Conservation (phyloP, 2,113 vertebrate genomes). For the Campylomormyrus numenius region DNA sequence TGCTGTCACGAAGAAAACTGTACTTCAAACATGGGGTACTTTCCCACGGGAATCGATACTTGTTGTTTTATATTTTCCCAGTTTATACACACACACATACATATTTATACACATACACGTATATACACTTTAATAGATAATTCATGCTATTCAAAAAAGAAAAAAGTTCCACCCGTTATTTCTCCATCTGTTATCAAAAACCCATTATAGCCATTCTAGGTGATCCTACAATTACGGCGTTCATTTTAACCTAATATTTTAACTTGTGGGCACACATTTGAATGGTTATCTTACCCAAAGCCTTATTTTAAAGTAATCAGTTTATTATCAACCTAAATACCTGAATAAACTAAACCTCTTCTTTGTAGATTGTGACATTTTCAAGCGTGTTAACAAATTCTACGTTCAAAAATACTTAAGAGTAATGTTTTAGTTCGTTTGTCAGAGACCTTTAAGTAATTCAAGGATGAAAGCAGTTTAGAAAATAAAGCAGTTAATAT, state of each 20-base stretch:
- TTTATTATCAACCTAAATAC: neutral
- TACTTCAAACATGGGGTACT: neutral
- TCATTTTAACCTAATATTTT: neutral
- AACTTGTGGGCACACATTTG: neutral
- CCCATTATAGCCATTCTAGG: neutral
- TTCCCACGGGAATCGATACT: neutral
- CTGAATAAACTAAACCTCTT: neutral
- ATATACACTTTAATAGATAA: neutral
- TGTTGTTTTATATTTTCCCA: neutral
- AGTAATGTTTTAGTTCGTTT: neutral
- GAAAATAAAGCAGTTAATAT: neutral
- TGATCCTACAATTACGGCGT: neutral
- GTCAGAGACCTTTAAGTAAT: neutral
- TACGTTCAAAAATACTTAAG: neutral
- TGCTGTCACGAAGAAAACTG: neutral
- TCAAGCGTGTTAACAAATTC: neutral
- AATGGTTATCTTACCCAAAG: neutral
- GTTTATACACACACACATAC: neutral
- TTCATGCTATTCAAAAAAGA: neutral
- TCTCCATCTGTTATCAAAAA: neutral
- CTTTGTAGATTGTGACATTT: neutral
- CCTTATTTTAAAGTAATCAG: neutral
- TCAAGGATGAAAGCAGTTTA: neutral
- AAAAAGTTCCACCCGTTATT: neutral
- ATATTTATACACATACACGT: too few species aligned